Base-by-base conservation (phyloP, 2,113 vertebrate species). In the Apaloderma vittatum region DNA sequence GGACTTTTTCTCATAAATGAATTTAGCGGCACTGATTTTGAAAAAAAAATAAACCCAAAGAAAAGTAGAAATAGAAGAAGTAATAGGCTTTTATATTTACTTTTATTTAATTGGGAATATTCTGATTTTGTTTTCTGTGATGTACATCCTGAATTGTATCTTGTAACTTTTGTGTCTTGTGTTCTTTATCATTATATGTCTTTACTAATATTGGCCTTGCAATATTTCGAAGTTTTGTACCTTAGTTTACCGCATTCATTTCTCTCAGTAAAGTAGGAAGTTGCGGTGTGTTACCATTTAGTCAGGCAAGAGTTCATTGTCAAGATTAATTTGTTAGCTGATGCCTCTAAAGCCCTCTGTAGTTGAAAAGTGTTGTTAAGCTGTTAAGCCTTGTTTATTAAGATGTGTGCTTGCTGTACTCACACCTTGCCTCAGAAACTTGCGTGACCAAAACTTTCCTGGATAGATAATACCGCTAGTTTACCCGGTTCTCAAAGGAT, bases 281-380 rank as follows among this genome's bases (percentile, higher is more conserved):
- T 8, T 51, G 67, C 18, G 40, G 8, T 67, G 23, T 71, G 4
- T 86, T 84, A 26, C 34, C 32, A 32, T 71, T 80, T 86, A 86
- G 34, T 36, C 18, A 77, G 61, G 34, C 18, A 80, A 77, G 72
- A 37, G 18, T 63, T 96, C 82, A 80, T 92, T 80, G 75, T 91
- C 90, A 81, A 90, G 72, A 88, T 93, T 77, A 67, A 89, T 97
- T 97, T 92, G 68, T 72, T 92, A 92, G 52, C 61, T 76, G 68
- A 88, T 49, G 21, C 57, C 49, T 95, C 34, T 86, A 61, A 96
- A 67, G 68, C 68, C 17, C 58, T 59, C 68, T 86, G 68, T 86
- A 92, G 63, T 59, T 90, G 48, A 59, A 76, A 85, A 77, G 55
- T 88, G 57, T 73, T 76, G 49, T 88, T 91, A 70, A 90, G 22